Conservation (phyloP, 2,888 invertebrate genomes). For the Kryphioiulus occultus region DNA sequence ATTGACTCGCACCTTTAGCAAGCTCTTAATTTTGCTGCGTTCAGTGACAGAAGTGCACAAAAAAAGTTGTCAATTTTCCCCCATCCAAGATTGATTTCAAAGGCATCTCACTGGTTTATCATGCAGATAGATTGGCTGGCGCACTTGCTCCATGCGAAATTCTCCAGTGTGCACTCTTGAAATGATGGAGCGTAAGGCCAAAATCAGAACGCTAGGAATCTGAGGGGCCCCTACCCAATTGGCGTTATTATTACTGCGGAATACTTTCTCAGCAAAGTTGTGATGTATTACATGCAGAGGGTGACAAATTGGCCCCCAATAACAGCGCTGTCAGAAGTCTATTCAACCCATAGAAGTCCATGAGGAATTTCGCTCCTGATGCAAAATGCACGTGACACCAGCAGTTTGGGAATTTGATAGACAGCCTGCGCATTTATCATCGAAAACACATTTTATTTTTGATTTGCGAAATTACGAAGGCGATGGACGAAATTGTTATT, state of each 20-base stretch:
- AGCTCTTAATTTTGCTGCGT: neutral
- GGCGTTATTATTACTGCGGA: neutral
- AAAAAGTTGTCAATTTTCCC: neutral
- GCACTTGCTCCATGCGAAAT: no score
- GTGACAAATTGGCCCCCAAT: slow-evolving; percentile 15
- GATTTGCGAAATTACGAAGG: neutral
- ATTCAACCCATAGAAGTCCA: neutral
- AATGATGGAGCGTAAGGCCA: neutral
- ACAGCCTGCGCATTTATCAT: neutral
- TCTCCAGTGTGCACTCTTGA: neutral
- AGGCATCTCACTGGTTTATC: neutral
- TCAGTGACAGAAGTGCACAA: neutral
- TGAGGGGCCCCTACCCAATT: neutral
- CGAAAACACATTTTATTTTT: slow-evolving; percentile 7
- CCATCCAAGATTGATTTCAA: neutral
- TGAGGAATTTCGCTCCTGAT: neutral
- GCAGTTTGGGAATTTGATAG: neutral
- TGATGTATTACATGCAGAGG: neutral
- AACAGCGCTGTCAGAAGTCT: neutral
- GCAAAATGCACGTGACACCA: neutral
- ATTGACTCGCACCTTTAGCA: no score
- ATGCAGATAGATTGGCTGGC: neutral
- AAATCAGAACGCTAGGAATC: neutral
- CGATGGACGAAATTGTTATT: slow-evolving; percentile 17
- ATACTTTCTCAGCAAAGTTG: neutral